A percentile compares a stretch with the other conserved stretches of the same genome.
Conservation (phyloP, 2,113 vertebrate genomes). For the Antechinus flavipes region DNA sequence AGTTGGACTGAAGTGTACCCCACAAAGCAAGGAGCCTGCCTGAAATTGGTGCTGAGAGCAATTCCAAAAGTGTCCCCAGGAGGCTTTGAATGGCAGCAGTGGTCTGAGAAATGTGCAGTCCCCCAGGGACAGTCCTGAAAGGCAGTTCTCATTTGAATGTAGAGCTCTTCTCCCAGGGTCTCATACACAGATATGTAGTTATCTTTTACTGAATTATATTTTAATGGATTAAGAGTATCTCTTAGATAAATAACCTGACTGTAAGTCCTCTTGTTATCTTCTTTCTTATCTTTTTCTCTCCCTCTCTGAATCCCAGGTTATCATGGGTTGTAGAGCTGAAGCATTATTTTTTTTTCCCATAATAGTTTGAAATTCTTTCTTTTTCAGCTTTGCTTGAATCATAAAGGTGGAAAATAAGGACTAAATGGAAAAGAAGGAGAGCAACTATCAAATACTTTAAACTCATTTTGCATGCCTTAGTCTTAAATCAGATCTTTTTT, state of each 20-base stretch:
- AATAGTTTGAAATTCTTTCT: conserved; percentile 28
- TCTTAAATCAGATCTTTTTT: conserved; percentile 51
- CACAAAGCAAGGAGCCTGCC: neutral
- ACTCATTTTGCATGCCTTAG: conserved; percentile 35
- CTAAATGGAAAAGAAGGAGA: neutral
- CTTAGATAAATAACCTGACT: neutral
- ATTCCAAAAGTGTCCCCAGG: neutral
- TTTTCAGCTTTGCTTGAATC: conserved; percentile 16
- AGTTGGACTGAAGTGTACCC: too few relatives aligned
- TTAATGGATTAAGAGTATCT: neutral
- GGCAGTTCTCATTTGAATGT: neutral
- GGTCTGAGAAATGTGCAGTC: neutral
- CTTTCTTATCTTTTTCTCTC: neutral
- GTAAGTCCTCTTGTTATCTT: neutral
- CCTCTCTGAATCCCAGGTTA: neutral
- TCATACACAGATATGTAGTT: neutral
- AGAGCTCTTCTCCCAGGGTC: neutral
- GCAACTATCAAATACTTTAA: conserved; percentile 23
- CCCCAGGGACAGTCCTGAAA: too few relatives aligned
- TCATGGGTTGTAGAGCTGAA: neutral
- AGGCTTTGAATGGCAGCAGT: neutral
- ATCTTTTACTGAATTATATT: neutral
- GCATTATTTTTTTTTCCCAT: conserved; percentile 28
- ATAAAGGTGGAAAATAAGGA: conserved; percentile 49
- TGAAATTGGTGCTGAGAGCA: neutral